These are phyloP conservation scores for Spongia lamella DNA, from an alignment of 37 sponge, comb jelly and placozoan genomes.

Conservation along the genomic window DNA sequence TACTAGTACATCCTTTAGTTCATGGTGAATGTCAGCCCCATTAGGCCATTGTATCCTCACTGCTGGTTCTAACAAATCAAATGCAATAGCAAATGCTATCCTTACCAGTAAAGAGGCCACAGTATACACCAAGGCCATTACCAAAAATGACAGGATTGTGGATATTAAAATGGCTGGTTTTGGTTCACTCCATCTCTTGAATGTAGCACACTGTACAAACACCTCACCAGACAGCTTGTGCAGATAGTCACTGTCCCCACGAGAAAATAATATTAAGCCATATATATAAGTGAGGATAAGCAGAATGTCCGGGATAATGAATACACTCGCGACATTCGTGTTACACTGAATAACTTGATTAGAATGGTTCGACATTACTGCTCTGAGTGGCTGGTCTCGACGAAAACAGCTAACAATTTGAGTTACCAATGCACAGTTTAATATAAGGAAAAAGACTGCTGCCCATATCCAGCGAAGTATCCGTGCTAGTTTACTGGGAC, in stretches of 20 bases:
- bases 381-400: conserved; percentile 15
- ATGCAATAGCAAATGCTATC: no score
- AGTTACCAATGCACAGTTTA: conserved; percentile 33
- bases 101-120: no score
- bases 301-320: conserved; percentile 37
- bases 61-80: no score
- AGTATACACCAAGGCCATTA: no score
- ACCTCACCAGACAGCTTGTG: conserved; percentile 60
- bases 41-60: no score
- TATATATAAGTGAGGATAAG: conserved; percentile 55
- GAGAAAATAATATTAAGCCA: conserved; percentile 64
- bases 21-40: not conserved
- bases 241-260: conserved; percentile 54
- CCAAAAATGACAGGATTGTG: no score
- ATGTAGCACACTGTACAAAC: not conserved
- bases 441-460: conserved; percentile 5
- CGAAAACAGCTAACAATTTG: conserved; percentile 63
- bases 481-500: no score
- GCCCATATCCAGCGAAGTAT: conserved; percentile 7
- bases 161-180: no score
- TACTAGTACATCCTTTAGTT: conserved; percentile 19
- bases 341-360: conserved; percentile 22
- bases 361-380: no score
- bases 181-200: no score
- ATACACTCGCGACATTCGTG: conserved; percentile 33